Base-by-base conservation (phyloP, 2,113 vertebrate species). In the Pteruthius melanotis region DNA sequence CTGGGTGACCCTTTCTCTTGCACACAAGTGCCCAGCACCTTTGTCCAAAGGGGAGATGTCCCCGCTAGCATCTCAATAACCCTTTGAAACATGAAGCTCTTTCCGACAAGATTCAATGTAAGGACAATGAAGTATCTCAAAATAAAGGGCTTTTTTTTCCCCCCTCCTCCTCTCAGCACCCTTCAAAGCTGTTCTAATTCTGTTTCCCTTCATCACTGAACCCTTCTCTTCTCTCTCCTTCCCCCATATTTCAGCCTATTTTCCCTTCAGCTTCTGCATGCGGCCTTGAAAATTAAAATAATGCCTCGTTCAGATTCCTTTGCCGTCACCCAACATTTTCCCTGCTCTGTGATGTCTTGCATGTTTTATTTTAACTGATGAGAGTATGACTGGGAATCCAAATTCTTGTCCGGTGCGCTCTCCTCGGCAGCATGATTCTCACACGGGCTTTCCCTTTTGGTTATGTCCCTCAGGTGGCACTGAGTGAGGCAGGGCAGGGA, bases 141-240 rank as follows among this genome's bases (percentile, higher is more conserved):
- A 93, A 87, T 53, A 93, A 89, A 83, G 26, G 14, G 6, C 5
- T 20, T 37, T 54, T 54, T 18, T 42, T 39, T 1, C 3, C 13
- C 21, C 13, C 13, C 4, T 72, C 56, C 40, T 71, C 57, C n/a
- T 59, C 45, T 83, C 83, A 87, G 35, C 54, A 53, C 21, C 8
- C 52, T 66, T 95, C 84, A 95, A 93, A 97, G 89, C 63, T 91
- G 40, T 90, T 96, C 77, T 93, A 90, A 94, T 94, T 93, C 50
- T 85, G 71, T 81, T 95, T 66, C 53, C 10, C 27, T 93, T 96
- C 66, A 82, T 84, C 74, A 87, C 60, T 49, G 22, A 89, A 59
- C 28, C 23, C 15, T 87, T 64, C 61, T 65, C 53, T 86, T 69
- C 27, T 76, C 24, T 83, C 37, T 83, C 56, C 82, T 90, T 65